Conservation (phyloP, 2,113 vertebrate species). For the Gorsachius goisagi region DNA sequence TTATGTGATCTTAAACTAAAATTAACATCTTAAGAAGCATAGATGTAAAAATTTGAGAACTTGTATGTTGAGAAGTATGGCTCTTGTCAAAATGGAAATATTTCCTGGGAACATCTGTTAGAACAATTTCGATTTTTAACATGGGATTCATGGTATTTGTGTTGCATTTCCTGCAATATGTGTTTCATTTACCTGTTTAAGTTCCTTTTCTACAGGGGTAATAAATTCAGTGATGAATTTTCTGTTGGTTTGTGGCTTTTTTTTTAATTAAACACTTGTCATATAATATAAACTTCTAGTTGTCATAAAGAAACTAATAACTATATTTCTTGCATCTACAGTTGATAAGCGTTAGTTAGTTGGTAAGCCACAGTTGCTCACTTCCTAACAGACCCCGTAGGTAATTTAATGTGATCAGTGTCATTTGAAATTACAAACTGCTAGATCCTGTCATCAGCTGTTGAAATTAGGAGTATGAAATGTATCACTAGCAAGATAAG, state of each 20-base stretch:
- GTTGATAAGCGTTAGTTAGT: background rate
- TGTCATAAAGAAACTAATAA: background rate
- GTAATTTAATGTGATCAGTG: slow-evolving; percentile 10
- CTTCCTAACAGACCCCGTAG: background rate
- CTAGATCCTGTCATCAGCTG: background rate
- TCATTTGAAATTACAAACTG: background rate
- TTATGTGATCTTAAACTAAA: slow-evolving; percentile 21
- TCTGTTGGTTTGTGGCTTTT: background rate
- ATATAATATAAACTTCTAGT: background rate
- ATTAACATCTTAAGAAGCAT: background rate
- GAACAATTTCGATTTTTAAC: background rate
- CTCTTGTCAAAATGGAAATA: background rate
- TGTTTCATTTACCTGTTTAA: background rate
- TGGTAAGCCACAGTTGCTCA: background rate
- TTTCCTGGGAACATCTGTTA: background rate
- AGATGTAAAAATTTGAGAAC: background rate
- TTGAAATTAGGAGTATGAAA: slow-evolving; percentile 13
- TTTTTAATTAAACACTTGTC: background rate
- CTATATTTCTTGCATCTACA: background rate
- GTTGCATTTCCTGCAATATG: background rate
- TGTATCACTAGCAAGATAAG: slow-evolving; percentile 25
- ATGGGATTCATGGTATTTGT: background rate
- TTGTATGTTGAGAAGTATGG: background rate
- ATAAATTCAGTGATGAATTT: background rate
- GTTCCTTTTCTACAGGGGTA: background rate